Percentiles rank a stretch among this genome's conserved stretches.
Evolutionary conservation across 2,888 invertebrate genomes (phyloP).

Genomic region (Bhutanitis thaidina): DNA sequence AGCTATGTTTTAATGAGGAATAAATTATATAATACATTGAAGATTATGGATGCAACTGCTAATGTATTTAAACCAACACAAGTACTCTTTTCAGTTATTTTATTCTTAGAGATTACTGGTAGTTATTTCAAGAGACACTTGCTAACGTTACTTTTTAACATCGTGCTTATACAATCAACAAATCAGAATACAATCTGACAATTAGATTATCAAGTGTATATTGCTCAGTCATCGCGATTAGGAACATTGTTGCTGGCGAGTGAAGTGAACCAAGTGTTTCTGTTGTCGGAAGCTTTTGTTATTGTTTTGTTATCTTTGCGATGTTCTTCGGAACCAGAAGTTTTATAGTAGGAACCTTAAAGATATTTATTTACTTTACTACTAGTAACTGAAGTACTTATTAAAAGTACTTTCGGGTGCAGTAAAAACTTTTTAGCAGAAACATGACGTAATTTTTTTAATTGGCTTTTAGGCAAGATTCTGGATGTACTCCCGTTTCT

Average conservation of each 20-base stretch:
- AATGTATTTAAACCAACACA: too few species aligned
- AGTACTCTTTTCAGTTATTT: too few species aligned
- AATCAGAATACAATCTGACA: conserved; percentile 65
- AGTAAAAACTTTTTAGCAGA: too few species aligned
- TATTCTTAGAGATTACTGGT: too few species aligned
- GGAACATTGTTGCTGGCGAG: conserved; percentile 42
- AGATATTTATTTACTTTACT: conserved; percentile 10
- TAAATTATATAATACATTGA: too few species aligned
- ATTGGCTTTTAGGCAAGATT: too few species aligned
- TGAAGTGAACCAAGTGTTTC: conserved; percentile 11
- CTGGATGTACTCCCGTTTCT: too few species aligned
- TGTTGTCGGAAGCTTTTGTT: conserved; percentile 39
- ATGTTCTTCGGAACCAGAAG: conserved; percentile 20
- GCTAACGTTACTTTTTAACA: conserved; percentile 38
- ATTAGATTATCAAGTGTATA: conserved; percentile 60
- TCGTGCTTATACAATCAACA: conserved; percentile 50
- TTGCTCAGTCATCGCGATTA: conserved; percentile 53
- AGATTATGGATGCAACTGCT: too few species aligned
- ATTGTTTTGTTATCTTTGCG: conserved; percentile 40
- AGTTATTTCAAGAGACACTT: conserved; percentile 7
- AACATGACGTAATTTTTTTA: too few species aligned
- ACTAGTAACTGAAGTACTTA: too few species aligned
- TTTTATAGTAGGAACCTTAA: not conserved
- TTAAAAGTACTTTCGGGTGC: too few species aligned
- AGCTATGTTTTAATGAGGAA: too few species aligned